Percentiles rank a stretch among this genome's conserved stretches.
Evolutionary conservation across 2,888 invertebrate species (phyloP).

Genomic region (Scrobipalpa atriplicella): DNA sequence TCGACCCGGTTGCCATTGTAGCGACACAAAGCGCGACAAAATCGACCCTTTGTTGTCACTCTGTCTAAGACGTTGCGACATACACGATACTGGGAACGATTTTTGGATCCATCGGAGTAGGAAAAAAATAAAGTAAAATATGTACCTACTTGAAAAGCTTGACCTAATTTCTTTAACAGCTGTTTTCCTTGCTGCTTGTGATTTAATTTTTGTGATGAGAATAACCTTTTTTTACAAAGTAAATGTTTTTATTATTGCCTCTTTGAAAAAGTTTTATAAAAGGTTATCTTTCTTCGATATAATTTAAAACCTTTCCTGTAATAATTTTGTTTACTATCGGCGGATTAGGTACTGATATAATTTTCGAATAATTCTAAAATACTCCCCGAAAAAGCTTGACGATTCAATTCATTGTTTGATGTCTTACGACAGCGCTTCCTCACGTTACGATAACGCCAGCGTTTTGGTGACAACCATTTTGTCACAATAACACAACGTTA

Average conservation of each 20-base stretch:
- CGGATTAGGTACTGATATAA: too few relatives aligned
- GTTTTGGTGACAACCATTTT: conserved; percentile 18
- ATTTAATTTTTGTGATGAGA: too few relatives aligned
- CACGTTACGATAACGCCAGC: not conserved
- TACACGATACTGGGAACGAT: not conserved
- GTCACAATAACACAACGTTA: conserved; percentile 18
- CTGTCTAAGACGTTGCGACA: not conserved
- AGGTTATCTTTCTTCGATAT: too few relatives aligned
- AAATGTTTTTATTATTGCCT: too few relatives aligned
- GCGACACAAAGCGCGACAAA: not conserved
- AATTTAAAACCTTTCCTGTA: too few relatives aligned
- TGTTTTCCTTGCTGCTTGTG: too few relatives aligned
- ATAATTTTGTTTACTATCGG: too few relatives aligned
- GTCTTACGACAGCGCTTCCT: conserved; percentile 13
- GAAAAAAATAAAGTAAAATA: too few relatives aligned
- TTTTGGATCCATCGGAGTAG: not conserved
- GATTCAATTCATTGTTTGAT: conserved; percentile 10
- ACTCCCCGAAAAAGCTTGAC: not conserved
- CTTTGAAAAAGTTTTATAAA: too few relatives aligned
- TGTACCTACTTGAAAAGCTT: too few relatives aligned
- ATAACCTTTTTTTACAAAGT: too few relatives aligned
- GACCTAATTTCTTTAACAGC: too few relatives aligned
- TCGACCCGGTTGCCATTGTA: conserved; percentile 13
- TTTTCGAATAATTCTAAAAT: not conserved
- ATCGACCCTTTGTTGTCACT: not conserved